A percentile compares a stretch with the other conserved stretches of the same genome.
Conservation (phyloP, 2,888 invertebrate species). For the Conchocele bisecta region DNA sequence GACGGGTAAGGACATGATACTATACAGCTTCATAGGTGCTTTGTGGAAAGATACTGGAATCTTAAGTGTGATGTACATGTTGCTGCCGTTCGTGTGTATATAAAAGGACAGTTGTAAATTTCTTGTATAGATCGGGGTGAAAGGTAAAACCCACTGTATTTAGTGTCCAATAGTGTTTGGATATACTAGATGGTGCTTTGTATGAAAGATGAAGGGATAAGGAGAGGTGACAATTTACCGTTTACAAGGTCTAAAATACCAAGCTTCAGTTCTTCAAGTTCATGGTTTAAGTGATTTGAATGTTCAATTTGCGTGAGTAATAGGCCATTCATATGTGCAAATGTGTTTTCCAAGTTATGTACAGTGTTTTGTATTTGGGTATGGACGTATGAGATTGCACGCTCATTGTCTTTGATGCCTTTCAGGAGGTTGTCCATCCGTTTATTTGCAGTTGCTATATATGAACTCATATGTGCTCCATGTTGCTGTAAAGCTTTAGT, state of each 20-base stretch:
- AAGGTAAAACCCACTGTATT: slow-evolving; percentile 1
- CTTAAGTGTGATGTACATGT: not conserved
- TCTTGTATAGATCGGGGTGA: not conserved
- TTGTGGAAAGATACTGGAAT: slow-evolving; percentile 20
- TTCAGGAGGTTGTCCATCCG: slow-evolving; percentile 9
- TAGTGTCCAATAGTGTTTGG: not conserved
- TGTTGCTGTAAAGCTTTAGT: not conserved
- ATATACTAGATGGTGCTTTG: not conserved
- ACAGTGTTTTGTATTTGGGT: not conserved
- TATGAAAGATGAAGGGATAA: no score
- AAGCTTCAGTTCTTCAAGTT: not conserved
- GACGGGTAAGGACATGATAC: no score
- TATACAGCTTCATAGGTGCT: no score
- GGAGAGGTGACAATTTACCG: no score
- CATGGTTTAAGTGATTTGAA: not conserved
- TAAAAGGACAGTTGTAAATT: no score
- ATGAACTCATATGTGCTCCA: no score
- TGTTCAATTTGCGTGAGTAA: not conserved
- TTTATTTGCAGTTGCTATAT: no score
- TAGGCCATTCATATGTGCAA: not conserved
- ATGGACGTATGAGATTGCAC: slow-evolving; percentile 5
- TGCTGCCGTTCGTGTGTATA: not conserved
- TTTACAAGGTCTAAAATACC: not conserved
- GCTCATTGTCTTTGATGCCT: not conserved
- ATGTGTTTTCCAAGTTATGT: not conserved